Evolutionary conservation across 1,140 invertebrate species (phyloP), one percentile per base, ranked within the genome.

Genomic region (Metaphire vulgaris): DNA sequence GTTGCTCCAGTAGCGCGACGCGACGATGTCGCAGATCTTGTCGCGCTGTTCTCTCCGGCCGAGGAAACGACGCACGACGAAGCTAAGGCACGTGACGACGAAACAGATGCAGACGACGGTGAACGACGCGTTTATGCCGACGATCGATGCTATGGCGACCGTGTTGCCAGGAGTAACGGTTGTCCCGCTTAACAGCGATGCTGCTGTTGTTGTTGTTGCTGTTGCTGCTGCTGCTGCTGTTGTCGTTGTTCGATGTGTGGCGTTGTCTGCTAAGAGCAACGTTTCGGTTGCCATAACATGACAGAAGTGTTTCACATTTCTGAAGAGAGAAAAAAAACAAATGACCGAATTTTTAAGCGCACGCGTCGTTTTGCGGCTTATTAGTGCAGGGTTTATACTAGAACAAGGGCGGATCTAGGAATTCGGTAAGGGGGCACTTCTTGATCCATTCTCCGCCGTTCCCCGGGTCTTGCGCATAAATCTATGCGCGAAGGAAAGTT

Each of bases 1-100:
- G 21, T 77, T 66, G n/a, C 74, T 69, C 76, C 76, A 77, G 68
- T 65, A 77, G 69, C 72, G 31, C 15, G 56, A 30, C 32, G 30
- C 31, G 32, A 77, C 34, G 16, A 77, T 77, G 66, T 56, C 56
- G 30, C 71, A 30, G 21, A 77, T 30, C 32, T 77, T 77, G 71
- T 77, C 76, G 16, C 76, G 33, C 56, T 77, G 41, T 33, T 77
- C 76, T 33, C 67, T 73, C 16, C 32, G 41, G 32, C 72, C 34
- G 33, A 73, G 30, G 30, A 34, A 73, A 26, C 34, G 32, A n/a
- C 28, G 72, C 28, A 34, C 72, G 31, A 41, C 41, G n/a, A 31
- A 73, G 31, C 33, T 73, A 73, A 73, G 72, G 72, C 72, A 73
- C 72, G 41, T 73, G 72, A 41, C 72, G 21, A 73, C 72, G 28